Percentiles rank a stretch among this genome's conserved stretches.
These are phyloP conservation scores for Fulmarus glacialis DNA, from an alignment of 2,113 vertebrate genomes.

Conservation along the genomic window DNA sequence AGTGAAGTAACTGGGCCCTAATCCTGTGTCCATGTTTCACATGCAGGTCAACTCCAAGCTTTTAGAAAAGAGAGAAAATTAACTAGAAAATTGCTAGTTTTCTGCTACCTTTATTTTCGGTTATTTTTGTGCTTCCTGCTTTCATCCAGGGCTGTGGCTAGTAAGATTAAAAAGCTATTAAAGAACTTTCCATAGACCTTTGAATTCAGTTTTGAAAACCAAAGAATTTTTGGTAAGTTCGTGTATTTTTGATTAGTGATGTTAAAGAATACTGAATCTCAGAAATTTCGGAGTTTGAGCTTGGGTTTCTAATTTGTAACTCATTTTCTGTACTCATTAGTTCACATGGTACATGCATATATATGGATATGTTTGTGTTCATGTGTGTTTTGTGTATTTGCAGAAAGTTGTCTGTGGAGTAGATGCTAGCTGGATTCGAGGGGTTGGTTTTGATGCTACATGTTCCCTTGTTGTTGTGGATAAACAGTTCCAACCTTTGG, in stretches of 20 bases:
- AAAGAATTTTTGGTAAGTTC: background rate
- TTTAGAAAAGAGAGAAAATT: background rate
- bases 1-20: background rate
- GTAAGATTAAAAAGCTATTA: background rate
- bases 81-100: background rate
- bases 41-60: background rate
- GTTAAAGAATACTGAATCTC: background rate
- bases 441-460: constrained; percentile 93
- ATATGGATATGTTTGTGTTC: background rate
- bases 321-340: background rate
- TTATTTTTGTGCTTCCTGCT: background rate
- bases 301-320: background rate
- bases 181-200: background rate
- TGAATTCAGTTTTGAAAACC: background rate
- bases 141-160: background rate
- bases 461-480: constrained; percentile 95
- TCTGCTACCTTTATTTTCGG: background rate
- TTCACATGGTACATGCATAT: background rate
- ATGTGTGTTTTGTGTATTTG: constrained; percentile 3
- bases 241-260: background rate
- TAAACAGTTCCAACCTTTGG: constrained; percentile 82
- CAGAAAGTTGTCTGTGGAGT: constrained; percentile 83
- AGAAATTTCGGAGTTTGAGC: background rate
- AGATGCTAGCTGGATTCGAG: constrained; percentile 77
- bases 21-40: background rate